Evolutionary conservation across 2,797 vertebrate species (phyloP).

Genomic region (Pseudochromis fuscus): DNA sequence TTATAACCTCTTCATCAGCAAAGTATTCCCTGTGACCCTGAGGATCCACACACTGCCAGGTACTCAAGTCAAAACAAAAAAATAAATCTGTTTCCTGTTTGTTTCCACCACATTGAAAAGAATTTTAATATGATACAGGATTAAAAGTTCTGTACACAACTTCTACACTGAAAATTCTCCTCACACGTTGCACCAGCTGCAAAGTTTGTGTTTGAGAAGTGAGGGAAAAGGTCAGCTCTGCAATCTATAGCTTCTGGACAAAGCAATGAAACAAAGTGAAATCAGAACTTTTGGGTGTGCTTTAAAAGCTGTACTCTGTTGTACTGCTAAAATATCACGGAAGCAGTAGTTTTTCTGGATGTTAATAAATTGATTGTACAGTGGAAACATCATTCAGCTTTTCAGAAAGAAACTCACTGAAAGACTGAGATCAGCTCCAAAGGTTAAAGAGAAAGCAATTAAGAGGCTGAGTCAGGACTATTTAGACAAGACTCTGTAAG

Average conservation of each 20-base stretch:
- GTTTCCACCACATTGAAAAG: too few relatives aligned
- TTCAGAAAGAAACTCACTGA: constrained; percentile 1
- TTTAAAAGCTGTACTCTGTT: not conserved
- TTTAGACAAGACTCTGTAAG: too few relatives aligned
- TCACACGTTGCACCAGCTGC: too few relatives aligned
- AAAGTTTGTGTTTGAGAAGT: too few relatives aligned
- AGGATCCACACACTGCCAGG: not conserved
- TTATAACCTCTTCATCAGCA: too few relatives aligned
- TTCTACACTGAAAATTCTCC: too few relatives aligned
- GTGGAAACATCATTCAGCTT: not conserved
- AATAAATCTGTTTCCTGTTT: not conserved
- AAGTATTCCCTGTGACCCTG: too few relatives aligned
- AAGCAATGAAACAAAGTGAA: not conserved
- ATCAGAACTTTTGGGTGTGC: not conserved
- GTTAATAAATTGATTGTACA: not conserved
- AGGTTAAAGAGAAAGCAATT: not conserved
- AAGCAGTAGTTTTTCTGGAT: not conserved
- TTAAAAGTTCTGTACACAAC: too few relatives aligned
- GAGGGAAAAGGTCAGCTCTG: too few relatives aligned
- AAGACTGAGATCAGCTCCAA: not conserved
- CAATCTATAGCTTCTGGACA: not conserved
- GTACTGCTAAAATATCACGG: not conserved
- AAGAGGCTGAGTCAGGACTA: too few relatives aligned
- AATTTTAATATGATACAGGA: not conserved
- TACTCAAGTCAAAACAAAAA: too few relatives aligned